Conservation (phyloP, 2,113 vertebrate genomes). For the Pomatostomus ruficeps region DNA sequence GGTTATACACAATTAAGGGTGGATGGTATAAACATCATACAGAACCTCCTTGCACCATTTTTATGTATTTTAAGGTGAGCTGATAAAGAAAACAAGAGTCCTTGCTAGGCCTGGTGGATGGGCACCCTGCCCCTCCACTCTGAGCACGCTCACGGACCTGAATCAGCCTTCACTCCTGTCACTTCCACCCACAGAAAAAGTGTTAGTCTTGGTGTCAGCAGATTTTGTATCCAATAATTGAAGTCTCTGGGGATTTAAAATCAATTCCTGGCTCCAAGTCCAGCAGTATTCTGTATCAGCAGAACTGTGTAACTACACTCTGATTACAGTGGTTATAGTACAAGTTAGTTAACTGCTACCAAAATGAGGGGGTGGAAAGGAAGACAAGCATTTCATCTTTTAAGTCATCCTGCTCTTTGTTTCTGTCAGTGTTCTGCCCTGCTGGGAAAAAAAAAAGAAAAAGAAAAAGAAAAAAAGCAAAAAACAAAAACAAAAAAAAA, state of each 20-base stretch:
- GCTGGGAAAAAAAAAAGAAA: background rate
- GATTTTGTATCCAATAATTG: background rate
- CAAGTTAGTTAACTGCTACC: slow-evolving; percentile 7
- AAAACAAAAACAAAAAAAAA: too few species aligned
- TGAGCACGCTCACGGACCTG: rapidly evolving
- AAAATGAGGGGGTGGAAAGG: background rate
- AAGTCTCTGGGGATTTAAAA: background rate
- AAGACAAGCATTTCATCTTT: background rate
- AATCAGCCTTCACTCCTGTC: background rate
- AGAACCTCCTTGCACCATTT: background rate
- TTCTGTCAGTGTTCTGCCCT: background rate
- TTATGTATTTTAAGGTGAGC: background rate
- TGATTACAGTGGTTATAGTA: slow-evolving; percentile 22
- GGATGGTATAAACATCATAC: background rate
- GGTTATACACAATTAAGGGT: background rate
- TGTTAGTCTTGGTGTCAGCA: background rate
- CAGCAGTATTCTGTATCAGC: slow-evolving; percentile 22
- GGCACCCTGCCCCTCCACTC: background rate
- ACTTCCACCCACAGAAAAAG: background rate
- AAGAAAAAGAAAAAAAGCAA: too few species aligned
- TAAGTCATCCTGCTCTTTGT: background rate
- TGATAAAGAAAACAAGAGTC: background rate
- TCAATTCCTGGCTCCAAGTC: background rate
- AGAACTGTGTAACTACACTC: background rate
- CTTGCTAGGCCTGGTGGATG: background rate